phyloP scores from a whole-genome alignment of 2,797 vertebrate species.

The Phalloptychus januarius region DNA sequence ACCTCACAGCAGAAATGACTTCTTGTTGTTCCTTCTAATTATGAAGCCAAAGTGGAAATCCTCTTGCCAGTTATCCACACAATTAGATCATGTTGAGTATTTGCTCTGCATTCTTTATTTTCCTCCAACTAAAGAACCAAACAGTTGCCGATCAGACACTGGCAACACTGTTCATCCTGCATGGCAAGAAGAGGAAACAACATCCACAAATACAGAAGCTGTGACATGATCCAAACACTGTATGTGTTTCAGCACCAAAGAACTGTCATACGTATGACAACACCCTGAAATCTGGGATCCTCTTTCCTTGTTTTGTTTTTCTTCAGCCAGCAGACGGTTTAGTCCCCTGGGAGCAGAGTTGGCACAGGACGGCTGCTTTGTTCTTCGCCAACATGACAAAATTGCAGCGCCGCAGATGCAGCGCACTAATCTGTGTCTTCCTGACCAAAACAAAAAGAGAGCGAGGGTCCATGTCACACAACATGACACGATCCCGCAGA shows the following conservation, averaged over 20 bases:
- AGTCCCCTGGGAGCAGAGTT: conserved; percentile 46
- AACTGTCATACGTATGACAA: conserved; percentile 16
- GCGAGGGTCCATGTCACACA: conserved; percentile 8
- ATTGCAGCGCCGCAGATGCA: conserved; percentile 31
- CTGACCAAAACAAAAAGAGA: conserved; percentile 31
- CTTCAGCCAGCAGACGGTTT: conserved; percentile 45
- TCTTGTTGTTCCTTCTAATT: neutral
- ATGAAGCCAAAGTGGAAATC: neutral
- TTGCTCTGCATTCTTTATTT: neutral
- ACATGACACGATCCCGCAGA: conserved; percentile 15
- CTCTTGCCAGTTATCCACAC: neutral
- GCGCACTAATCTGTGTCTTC: conserved; percentile 21
- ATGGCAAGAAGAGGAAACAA: conserved; percentile 5
- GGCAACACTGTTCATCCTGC: neutral
- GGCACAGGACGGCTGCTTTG: conserved; percentile 48
- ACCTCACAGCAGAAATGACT: neutral
- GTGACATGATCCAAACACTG: conserved; percentile 6
- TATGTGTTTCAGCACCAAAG: conserved; percentile 5
- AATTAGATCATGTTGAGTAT: neutral
- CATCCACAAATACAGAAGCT: neutral
- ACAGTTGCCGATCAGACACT: neutral
- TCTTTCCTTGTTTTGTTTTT: conserved; percentile 42
- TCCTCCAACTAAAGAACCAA: neutral
- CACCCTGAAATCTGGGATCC: conserved; percentile 12
- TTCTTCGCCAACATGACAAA: conserved; percentile 42